Percentiles rank a stretch among this genome's conserved stretches.
These are phyloP conservation scores for Acanthisitta chloris DNA, from an alignment of 2,113 vertebrate genomes.

Conservation along the genomic window DNA sequence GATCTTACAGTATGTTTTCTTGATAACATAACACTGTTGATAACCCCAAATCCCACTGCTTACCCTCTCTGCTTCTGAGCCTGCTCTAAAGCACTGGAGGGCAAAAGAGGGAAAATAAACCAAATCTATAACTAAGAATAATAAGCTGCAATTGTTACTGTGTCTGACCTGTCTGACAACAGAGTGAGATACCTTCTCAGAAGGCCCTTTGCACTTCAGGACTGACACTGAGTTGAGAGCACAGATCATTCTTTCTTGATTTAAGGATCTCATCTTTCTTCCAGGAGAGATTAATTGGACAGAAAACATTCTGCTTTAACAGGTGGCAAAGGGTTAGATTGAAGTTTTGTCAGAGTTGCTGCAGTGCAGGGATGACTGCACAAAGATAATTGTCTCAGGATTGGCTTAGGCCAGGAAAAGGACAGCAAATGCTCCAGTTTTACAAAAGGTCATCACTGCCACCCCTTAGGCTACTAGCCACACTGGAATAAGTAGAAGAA, in stretches of 20 bases:
- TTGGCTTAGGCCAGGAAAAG: not conserved
- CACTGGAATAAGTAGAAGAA: not conserved
- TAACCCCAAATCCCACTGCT: not conserved
- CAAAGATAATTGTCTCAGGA: constrained; percentile 33
- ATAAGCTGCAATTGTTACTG: constrained; percentile 2
- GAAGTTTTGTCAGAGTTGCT: constrained; percentile 22
- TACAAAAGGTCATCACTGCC: not conserved
- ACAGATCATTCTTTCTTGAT: constrained; percentile 14
- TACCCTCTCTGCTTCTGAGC: not conserved
- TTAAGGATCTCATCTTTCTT: constrained; percentile 37
- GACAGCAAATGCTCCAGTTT: not conserved
- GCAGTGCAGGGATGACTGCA: not conserved
- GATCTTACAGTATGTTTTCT: not conserved
- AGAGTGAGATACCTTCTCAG: not conserved
- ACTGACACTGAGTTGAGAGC: constrained; percentile 8
- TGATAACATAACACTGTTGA: not conserved
- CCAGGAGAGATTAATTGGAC: constrained; percentile 44
- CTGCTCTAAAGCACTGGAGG: not conserved
- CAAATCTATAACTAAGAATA: constrained; percentile 26
- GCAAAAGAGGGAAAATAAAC: constrained; percentile 7
- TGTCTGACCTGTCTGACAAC: constrained; percentile 20
- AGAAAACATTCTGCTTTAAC: constrained; percentile 45
- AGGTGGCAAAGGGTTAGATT: constrained; percentile 39
- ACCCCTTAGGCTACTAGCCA: not conserved
- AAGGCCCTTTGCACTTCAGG: constrained; percentile 26